phyloP scores from a whole-genome alignment of 2,888 invertebrate species.

The Drosophila nigritarsus region DNA sequence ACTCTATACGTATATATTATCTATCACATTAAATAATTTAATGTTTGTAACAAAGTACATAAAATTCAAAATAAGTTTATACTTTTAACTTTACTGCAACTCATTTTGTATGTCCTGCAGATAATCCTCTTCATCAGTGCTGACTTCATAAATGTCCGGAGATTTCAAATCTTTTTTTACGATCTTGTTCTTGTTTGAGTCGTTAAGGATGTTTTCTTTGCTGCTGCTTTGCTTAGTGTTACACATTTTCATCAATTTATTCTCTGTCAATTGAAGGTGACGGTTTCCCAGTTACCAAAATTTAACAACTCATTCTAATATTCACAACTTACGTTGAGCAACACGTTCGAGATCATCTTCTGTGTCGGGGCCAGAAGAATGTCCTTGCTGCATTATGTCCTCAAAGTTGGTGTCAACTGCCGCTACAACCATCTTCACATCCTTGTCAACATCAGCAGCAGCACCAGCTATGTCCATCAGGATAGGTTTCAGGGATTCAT shows the following conservation, averaged over 20 bases:
- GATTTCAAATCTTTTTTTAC: slow-evolving; percentile 21
- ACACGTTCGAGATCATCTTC: slow-evolving; percentile 83
- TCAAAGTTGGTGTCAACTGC: slow-evolving; percentile 2
- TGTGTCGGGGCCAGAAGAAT: slow-evolving; percentile 79
- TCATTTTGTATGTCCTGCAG: slow-evolving; percentile 45
- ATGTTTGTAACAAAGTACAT: neutral
- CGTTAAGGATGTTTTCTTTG: slow-evolving; percentile 2
- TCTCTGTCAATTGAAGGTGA: slow-evolving; percentile 27
- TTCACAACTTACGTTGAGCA: slow-evolving; percentile 50
- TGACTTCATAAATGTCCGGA: slow-evolving; percentile 74
- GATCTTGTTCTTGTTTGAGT: slow-evolving; percentile 1
- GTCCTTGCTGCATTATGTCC: slow-evolving; percentile 7
- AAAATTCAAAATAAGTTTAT: slow-evolving; percentile 9
- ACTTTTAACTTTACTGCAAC: neutral
- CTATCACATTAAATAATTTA: neutral
- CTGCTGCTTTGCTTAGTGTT: slow-evolving; percentile 9
- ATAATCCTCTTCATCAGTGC: slow-evolving; percentile 84
- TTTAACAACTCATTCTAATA: neutral
- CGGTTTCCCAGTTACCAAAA: neutral
- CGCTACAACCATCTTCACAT: slow-evolving; percentile 3
- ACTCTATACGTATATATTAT: neutral
- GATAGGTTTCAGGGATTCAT: slow-evolving; percentile 63
- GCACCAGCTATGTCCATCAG: neutral
- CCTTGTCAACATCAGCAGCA: neutral
- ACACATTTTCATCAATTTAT: slow-evolving; percentile 22